phyloP scores from a whole-genome alignment of 2,797 vertebrate species.

The Morus bassanus region DNA sequence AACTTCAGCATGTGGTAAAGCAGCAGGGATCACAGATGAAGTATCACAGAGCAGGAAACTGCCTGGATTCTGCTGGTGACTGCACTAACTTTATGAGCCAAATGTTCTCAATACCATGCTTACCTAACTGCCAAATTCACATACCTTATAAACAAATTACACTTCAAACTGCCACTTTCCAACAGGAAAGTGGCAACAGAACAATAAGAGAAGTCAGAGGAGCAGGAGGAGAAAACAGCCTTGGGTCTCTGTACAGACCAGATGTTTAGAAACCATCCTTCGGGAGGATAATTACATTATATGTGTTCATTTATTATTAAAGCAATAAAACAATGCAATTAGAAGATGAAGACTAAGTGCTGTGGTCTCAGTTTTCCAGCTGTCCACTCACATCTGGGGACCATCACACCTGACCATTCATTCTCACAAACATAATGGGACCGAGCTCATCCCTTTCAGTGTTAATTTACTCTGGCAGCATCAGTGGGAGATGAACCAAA shows the following conservation, averaged over 20 bases:
- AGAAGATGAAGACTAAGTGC: not conserved
- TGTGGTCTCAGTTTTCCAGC: not conserved
- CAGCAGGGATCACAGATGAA: not conserved
- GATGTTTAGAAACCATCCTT: not conserved
- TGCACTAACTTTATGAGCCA: not conserved
- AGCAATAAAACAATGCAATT: not conserved
- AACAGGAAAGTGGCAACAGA: not conserved
- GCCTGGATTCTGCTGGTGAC: not conserved
- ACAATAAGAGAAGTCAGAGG: not conserved
- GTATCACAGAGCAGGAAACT: not conserved
- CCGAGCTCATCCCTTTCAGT: not conserved
- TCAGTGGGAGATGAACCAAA: not conserved
- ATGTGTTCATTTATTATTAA: not conserved
- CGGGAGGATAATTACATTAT: not conserved
- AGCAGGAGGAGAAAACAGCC: not conserved
- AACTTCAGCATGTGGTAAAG: not conserved
- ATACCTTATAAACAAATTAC: not conserved
- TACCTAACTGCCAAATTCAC: not conserved
- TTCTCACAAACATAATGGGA: not conserved
- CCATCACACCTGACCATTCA: not conserved
- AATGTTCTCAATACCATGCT: not conserved
- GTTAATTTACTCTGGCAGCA: not conserved
- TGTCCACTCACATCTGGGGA: not conserved
- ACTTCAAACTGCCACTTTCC: not conserved
- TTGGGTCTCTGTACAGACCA: not conserved